Evolutionary conservation across 2,888 invertebrate species (phyloP), one percentile per base, ranked within the genome.

Genomic region (Plagiodera versicolora): DNA sequence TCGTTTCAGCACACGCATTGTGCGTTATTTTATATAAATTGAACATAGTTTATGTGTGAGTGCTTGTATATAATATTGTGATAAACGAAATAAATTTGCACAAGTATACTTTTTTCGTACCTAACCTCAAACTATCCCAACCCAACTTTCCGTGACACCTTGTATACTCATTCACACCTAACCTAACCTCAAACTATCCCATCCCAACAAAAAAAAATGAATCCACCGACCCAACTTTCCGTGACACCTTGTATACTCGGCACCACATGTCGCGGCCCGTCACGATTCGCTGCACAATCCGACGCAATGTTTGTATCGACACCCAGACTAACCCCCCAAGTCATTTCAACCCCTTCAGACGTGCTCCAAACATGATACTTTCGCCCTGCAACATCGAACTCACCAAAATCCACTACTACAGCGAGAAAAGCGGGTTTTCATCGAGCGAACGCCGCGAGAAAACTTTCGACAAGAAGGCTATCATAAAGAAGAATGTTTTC

Each of bases 61-160:
- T 78, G 79, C 79, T 79, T 79, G 79, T 80, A 80, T 75, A 79
- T 78, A 79, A 77, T 77, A 80, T 80, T 80, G 80, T 80, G 79
- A 80, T 80, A 79, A 71, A 70, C 78, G 79, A 78, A 77, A 75
- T 70, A 70, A 73, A 79, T 79, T 79, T 79, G 78, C 79, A 79
- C 78, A 78, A 77, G 70, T 67, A 55, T 20, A 18, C 5, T 39
- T 54, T 17, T 16, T 52, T 49, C 50, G 18, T 39, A 24, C 24
- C 6, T 5, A 3, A 24, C 6, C 24, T 5, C 24, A 6, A 24
- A 6, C 24, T 24, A 24, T 24, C 24, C 24, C 3, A 6, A 24
- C 14, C 39, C 39, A 14, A 6, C 4, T 14, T 14, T 14, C 6
- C 24, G 24, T 24, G 24, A 3, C 24, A 24, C 6, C 6, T 51